Base-by-base conservation (phyloP, 2,888 invertebrate genomes). In the Orthosia cruda region DNA sequence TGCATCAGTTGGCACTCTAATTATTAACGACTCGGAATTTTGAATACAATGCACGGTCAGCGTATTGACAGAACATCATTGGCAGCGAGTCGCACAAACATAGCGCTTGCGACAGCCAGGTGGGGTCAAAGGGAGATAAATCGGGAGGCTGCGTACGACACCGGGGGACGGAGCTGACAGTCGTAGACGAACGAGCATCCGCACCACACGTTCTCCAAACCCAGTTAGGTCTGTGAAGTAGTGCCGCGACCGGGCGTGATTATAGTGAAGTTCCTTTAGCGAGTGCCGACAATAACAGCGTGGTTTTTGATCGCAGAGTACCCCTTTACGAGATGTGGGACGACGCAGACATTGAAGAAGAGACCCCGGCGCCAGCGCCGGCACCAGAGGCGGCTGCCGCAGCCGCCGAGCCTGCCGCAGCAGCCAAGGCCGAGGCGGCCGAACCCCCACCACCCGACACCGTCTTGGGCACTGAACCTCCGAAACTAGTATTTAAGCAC, bases 401-500 rank as follows among this genome's bases (percentile, higher is more conserved):
- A 3, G 88, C 90, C 13, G 94, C 89, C 26, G 76, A 75, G 64
- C 45, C 85, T 72, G 90, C 90, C 1, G 94, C 90, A 18, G 97
- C 92, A 18, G 97, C 92, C 55, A 95, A 92, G 49, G 93, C 94
- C 12, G 97, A 93, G 68, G 96, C 91, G 55, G 97, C 96, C 3
- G 97, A 95, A 64, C 95, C 94, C 3, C 96, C 94, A 4, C 94
- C 93, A 32, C 94, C 96, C 9, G 97, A 89, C 76, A 92, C 96
- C 79, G 91, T 92, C 79, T 91, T 91, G 93, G 97, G 94, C 92
- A 95, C 89, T 84, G 97, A 97, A 87, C 97, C 98, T 86, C 98
- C 97, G 89, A 97, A 98, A 88, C 97, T 98, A 71, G 96, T 98
- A 84, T 98, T 98, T 96, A 98, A 97, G 92, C 98, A 98, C 92